Percentiles rank a stretch among this genome's conserved stretches.
Conservation (phyloP, 2,113 vertebrate species). For the Nerophis lumbriciformis region DNA sequence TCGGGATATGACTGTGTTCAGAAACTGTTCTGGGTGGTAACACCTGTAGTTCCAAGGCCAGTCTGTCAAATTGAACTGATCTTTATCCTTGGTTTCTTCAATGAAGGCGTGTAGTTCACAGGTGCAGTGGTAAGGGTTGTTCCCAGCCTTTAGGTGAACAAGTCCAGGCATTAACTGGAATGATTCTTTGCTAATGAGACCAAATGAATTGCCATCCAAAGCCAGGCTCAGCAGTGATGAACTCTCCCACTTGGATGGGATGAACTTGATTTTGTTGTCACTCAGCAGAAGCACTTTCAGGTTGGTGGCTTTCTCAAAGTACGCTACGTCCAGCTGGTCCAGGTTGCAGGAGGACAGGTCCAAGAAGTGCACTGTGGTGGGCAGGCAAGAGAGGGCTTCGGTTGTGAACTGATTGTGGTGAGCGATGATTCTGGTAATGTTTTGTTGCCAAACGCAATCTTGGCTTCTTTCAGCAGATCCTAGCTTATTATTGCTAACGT, state of each 20-base stretch:
- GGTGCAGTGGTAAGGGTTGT: slow-evolving; percentile 83
- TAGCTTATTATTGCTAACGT: slow-evolving; percentile 72
- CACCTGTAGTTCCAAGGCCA: slow-evolving; percentile 79
- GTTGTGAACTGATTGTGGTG: slow-evolving; percentile 63
- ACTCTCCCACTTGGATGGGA: slow-evolving; percentile 72
- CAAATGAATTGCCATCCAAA: slow-evolving; percentile 81
- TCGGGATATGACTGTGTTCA: slow-evolving; percentile 65
- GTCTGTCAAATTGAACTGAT: slow-evolving; percentile 65
- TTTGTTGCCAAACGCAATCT: slow-evolving; percentile 67
- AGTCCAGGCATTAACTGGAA: slow-evolving; percentile 72
- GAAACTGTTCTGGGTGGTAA: slow-evolving; percentile 71
- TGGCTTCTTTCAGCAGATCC: slow-evolving; percentile 31
- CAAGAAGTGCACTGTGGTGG: slow-evolving; percentile 68
- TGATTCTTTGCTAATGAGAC: slow-evolving; percentile 68
- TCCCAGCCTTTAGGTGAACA: slow-evolving; percentile 66
- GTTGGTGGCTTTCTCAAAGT: slow-evolving; percentile 62
- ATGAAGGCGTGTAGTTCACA: slow-evolving; percentile 79
- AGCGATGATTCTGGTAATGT: slow-evolving; percentile 65
- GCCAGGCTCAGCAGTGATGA: slow-evolving; percentile 54
- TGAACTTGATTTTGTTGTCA: slow-evolving; percentile 84
- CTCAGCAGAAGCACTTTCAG: slow-evolving; percentile 70
- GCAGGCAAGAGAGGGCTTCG: slow-evolving; percentile 70
- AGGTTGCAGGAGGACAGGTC: slow-evolving; percentile 77
- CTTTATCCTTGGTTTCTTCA: slow-evolving; percentile 52
- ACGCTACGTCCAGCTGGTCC: slow-evolving; percentile 73